Percentiles rank a stretch among this genome's conserved stretches.
Evolutionary conservation across 2,888 invertebrate genomes (phyloP).

Genomic region (Himalopsyche japonica): DNA sequence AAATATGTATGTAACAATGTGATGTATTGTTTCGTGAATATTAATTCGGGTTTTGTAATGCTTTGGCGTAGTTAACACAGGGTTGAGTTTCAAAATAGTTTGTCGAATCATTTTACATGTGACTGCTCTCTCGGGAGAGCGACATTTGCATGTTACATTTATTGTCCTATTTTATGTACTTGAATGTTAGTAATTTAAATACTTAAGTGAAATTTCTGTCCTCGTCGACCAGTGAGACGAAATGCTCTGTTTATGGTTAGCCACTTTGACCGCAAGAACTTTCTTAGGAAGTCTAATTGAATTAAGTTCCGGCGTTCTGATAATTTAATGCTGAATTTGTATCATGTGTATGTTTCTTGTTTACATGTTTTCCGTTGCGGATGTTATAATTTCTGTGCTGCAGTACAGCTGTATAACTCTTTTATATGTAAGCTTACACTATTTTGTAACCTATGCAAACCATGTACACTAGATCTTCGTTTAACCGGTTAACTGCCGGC

Average conservation of each 20-base stretch:
- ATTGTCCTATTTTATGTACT: neutral
- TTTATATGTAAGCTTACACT: too few species aligned
- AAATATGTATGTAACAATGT: too few species aligned
- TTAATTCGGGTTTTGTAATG: neutral
- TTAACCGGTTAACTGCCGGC: too few species aligned
- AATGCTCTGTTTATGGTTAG: neutral
- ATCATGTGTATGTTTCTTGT: too few species aligned
- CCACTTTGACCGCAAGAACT: neutral
- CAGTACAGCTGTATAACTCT: too few species aligned
- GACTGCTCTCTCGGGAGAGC: constrained; percentile 21
- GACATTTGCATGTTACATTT: constrained; percentile 6
- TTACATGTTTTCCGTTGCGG: too few species aligned
- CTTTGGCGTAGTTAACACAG: neutral
- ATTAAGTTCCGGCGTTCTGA: neutral
- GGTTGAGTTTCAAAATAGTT: constrained; percentile 18
- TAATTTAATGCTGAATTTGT: too few species aligned
- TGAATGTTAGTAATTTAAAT: neutral
- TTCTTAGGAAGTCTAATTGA: neutral
- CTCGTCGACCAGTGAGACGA: neutral
- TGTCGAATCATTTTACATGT: constrained; percentile 26
- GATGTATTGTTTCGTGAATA: too few species aligned
- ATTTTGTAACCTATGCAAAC: too few species aligned
- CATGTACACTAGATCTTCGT: too few species aligned
- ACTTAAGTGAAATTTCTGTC: neutral
- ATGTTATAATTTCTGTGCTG: too few species aligned